These are phyloP conservation scores for Nycteola revayana DNA, from an alignment of 2,888 invertebrate genomes.

Conservation along the genomic window DNA sequence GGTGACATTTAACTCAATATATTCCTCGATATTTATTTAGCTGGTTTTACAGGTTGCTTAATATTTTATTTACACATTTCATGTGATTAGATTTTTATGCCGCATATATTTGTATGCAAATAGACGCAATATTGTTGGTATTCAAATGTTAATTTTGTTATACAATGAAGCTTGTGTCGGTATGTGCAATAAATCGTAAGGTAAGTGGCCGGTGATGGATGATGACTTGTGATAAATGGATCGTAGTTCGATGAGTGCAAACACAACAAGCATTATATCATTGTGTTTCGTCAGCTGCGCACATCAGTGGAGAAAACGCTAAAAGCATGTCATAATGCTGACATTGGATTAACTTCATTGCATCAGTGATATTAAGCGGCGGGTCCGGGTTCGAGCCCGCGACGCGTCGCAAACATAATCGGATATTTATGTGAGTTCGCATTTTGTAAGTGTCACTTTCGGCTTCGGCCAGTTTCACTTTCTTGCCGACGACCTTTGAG, in stretches of 20 bases:
- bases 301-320: slow-evolving; percentile 39
- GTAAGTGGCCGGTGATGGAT: not conserved
- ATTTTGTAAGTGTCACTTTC: slow-evolving; percentile 65
- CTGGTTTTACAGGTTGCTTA: slow-evolving; percentile 43
- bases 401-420: slow-evolving; percentile 42
- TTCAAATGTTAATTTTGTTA: no score
- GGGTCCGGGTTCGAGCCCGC: slow-evolving; percentile 42
- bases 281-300: slow-evolving; percentile 33
- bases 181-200: no score
- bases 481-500: slow-evolving; percentile 68
- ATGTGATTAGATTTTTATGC: slow-evolving; percentile 31
- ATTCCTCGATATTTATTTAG: slow-evolving; percentile 37
- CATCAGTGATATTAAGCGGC: slow-evolving; percentile 49
- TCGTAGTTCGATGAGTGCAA: slow-evolving; percentile 35
- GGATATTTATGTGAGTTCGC: slow-evolving; percentile 53
- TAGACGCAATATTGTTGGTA: no score
- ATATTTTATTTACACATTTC: slow-evolving; percentile 43
- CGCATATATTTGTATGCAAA: slow-evolving; percentile 5
- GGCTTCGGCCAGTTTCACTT: slow-evolving; percentile 72
- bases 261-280: slow-evolving; percentile 44
- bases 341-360: slow-evolving; percentile 59
- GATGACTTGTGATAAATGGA: no score
- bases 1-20: slow-evolving; percentile 36
- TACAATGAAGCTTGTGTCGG: not conserved
- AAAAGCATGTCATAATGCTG: slow-evolving; percentile 53